Evolutionary conservation across 2,888 invertebrate genomes (phyloP).

Genomic region (Salticus scenicus): DNA sequence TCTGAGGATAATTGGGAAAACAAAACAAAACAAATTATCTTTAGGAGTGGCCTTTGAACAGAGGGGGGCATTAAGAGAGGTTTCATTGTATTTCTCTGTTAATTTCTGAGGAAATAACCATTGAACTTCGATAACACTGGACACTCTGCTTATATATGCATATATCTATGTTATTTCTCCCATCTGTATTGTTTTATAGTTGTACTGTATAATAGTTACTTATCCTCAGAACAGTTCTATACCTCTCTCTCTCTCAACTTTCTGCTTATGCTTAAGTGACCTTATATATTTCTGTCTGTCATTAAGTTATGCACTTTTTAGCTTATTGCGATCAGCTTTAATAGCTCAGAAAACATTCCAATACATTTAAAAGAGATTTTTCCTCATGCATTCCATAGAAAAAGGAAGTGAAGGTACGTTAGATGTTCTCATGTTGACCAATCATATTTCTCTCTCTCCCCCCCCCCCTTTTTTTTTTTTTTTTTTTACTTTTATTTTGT

Average conservation of each 20-base stretch:
- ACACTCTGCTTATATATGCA: too few relatives aligned
- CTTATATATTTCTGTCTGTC: conserved; percentile 25
- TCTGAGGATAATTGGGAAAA: too few relatives aligned
- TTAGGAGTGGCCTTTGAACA: too few relatives aligned
- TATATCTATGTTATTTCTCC: not conserved
- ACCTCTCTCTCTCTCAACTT: conserved; percentile 21
- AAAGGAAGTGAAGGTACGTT: conserved; percentile 70
- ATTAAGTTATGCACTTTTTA: conserved; percentile 68
- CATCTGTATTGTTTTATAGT: not conserved
- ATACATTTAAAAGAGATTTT: conserved; percentile 71
- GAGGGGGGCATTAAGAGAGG: too few relatives aligned
- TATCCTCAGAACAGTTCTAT: conserved; percentile 51
- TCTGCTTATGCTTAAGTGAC: conserved; percentile 34
- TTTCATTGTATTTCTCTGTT: too few relatives aligned
- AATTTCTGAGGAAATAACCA: too few relatives aligned
- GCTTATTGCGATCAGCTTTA: conserved; percentile 68
- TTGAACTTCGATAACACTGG: too few relatives aligned
- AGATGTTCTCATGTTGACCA: not conserved
- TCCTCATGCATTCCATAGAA: conserved; percentile 68
- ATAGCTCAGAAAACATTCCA: conserved; percentile 70
- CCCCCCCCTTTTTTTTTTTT: not conserved
- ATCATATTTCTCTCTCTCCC: too few relatives aligned
- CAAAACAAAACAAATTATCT: too few relatives aligned
- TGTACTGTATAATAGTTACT: not conserved
- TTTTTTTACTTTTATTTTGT: not conserved